These are phyloP conservation scores for Caloenas nicobarica DNA, from an alignment of 2,113 vertebrate species.

Conservation along the genomic window DNA sequence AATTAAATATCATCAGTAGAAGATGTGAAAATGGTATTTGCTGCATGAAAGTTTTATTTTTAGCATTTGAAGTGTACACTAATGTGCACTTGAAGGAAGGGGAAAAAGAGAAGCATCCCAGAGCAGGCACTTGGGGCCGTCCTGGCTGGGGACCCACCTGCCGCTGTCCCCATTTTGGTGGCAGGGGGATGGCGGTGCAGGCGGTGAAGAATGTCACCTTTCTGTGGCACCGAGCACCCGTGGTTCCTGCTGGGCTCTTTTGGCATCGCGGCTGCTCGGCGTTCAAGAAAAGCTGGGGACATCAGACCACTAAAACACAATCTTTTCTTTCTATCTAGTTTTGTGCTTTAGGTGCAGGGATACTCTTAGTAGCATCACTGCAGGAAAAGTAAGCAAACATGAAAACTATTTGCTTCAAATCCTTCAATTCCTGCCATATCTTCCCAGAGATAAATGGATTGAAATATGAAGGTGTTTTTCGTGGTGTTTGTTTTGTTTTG, in stretches of 20 bases:
- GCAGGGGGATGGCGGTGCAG: background rate
- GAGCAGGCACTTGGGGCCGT: background rate
- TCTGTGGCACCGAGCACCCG: background rate
- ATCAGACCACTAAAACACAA: background rate
- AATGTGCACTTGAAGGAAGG: background rate
- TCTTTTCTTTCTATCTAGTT: background rate
- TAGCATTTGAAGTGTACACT: background rate
- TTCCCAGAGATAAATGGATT: background rate
- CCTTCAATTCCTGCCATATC: background rate
- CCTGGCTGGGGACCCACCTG: background rate
- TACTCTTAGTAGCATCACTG: background rate
- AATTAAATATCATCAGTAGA: background rate
- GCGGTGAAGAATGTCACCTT: background rate
- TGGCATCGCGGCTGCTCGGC: fast-evolving
- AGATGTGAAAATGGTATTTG: background rate
- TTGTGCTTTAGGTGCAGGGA: background rate
- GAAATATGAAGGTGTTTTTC: background rate
- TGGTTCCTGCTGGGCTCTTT: background rate
- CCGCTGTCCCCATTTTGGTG: fast-evolving
- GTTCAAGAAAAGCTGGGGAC: background rate
- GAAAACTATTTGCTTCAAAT: background rate
- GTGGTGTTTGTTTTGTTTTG: background rate
- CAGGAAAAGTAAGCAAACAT: background rate
- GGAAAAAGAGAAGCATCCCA: background rate
- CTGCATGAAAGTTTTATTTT: background rate